Percentiles rank a stretch among this genome's conserved stretches.
Evolutionary conservation across 2,888 invertebrate genomes (phyloP).

Genomic region (Conomelus anceps): DNA sequence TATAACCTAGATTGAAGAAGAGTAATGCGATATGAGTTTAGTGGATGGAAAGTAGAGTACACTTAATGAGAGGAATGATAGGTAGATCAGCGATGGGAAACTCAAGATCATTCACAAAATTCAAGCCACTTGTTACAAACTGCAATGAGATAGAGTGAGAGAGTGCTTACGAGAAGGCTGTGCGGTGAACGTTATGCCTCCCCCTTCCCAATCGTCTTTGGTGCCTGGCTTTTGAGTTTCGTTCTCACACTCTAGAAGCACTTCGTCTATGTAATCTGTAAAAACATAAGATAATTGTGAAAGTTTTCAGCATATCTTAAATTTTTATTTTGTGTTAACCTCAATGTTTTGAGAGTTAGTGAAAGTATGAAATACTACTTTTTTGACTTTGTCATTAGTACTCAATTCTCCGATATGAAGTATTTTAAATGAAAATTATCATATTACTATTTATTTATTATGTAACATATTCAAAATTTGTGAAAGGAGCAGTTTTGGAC

Average conservation of each 20-base stretch:
- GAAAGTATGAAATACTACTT: no score
- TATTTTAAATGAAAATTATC: no score
- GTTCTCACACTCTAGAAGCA: slow-evolving; percentile 59
- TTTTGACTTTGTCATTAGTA: no score
- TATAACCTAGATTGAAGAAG: background rate
- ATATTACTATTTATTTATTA: no score
- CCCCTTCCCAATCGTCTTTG: slow-evolving; percentile 73
- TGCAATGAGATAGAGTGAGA: background rate
- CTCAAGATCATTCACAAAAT: background rate
- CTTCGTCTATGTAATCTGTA: slow-evolving; percentile 79
- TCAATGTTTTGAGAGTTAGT: no score
- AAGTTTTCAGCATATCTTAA: background rate
- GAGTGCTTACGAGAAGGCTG: slow-evolving; percentile 63
- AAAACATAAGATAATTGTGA: slow-evolving; percentile 1
- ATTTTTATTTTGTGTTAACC: no score
- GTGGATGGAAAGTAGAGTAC: background rate
- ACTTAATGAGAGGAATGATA: background rate
- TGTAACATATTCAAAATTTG: no score
- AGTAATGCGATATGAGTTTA: background rate
- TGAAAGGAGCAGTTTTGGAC: no score
- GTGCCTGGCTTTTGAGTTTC: slow-evolving; percentile 41
- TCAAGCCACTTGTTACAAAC: background rate
- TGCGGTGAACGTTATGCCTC: slow-evolving; percentile 84
- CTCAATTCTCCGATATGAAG: no score
- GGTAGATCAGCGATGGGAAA: background rate